Evolutionary conservation across 2,797 vertebrate species (phyloP), one percentile per base, ranked within the genome.

Genomic region (Danionella dracula): DNA sequence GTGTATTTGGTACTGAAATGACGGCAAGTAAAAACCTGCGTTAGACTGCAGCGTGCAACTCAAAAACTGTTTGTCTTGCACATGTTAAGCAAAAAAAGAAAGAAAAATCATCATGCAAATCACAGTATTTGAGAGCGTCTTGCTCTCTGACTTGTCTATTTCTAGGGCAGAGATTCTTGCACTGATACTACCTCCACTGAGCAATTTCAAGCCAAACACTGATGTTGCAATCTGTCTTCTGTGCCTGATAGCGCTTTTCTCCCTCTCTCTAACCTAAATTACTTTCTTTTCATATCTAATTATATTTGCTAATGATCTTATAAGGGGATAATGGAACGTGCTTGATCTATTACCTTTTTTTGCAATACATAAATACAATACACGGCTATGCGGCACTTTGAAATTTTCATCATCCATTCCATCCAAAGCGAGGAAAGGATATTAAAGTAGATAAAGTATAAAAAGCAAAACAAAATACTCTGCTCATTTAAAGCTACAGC

Each of bases 271-370:
- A 83, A 87, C 87, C 88, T 87, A 90, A 90, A 89, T 89, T 87
- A 87, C 86, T 90, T 88, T 89, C 87, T 88, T 66, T 88, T 88
- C 88, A 89, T 89, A 89, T 89, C 88, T 90, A 88, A 90, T 89
- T 89, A 88, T 90, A 88, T 90, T 89, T 89, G 88, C 86, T 89
- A 90, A 89, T 89, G 89, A 89, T 89, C 88, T 89, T 89, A 89
- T 87, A 89, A 89, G 88, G 88, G 88, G 89, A 90, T 90, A 90
- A 90, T 90, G 88, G 87, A 89, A 89, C 87, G 86, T 88, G 86
- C 86, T 90, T 90, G 88, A 90, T 90, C 88, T 90, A 90, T 90
- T 90, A 89, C 88, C 87, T 89, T 89, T 80, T 87, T 81, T 79
- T 79, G 82, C 87, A 84, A 87, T 87, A 88, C 87, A 89, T 89